Percentiles rank a stretch among this genome's conserved stretches.
Conservation (phyloP, 2,113 vertebrate genomes). For the cat (Felis catus) region DNA sequence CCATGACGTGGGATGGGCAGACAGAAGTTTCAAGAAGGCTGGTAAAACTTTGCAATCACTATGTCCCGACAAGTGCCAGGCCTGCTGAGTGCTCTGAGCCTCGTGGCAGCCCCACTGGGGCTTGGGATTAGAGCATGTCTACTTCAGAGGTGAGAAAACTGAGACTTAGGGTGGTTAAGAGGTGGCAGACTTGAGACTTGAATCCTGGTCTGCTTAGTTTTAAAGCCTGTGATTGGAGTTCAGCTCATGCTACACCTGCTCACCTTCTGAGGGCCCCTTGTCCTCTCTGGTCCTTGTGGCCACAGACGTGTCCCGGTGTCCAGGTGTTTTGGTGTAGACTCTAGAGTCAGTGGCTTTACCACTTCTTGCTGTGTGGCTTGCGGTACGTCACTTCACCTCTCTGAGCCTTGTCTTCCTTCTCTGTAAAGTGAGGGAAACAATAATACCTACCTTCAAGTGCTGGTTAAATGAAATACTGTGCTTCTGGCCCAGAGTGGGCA, state of each 20-base stretch:
- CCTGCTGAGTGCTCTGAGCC: neutral
- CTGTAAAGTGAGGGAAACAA: neutral
- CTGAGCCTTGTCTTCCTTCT: neutral
- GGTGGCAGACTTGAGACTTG: neutral
- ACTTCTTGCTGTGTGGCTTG: neutral
- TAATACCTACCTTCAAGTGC: neutral
- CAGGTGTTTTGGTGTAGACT: neutral
- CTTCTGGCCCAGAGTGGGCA: accelerated
- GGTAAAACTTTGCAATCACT: neutral
- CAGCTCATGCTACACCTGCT: neutral
- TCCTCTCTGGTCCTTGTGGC: too few species aligned
- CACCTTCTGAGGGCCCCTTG: neutral
- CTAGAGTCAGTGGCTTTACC: neutral
- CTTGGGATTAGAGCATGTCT: neutral
- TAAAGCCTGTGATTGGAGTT: neutral
- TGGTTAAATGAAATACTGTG: neutral
- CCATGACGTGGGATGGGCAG: neutral
- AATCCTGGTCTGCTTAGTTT: neutral
- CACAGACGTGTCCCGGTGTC: too few species aligned
- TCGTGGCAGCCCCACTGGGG: neutral
- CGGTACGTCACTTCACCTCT: neutral
- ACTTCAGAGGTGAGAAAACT: neutral
- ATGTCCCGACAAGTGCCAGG: too few species aligned
- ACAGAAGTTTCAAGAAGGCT: neutral
- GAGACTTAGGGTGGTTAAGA: neutral